These are phyloP conservation scores for Pangasius mekongensis DNA, from an alignment of 2,797 vertebrate species.

Conservation along the genomic window DNA sequence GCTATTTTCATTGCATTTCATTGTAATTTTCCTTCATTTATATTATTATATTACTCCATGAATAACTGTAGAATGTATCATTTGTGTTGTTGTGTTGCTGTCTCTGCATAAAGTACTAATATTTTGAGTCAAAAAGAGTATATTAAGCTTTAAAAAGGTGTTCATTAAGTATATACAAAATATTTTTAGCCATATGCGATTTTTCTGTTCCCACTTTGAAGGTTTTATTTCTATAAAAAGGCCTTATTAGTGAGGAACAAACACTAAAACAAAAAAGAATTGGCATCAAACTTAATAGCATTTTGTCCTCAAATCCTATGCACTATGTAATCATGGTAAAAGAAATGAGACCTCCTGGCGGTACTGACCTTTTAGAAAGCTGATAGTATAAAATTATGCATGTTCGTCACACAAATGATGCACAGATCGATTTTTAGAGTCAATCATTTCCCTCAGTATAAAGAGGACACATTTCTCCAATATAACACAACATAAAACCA, in stretches of 20 bases:
- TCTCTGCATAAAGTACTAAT: neutral
- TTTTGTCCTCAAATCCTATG: neutral
- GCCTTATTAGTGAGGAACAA: neutral
- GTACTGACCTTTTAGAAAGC: neutral
- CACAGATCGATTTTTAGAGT: slow-evolving; percentile 3
- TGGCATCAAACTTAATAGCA: neutral
- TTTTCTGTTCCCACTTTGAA: neutral
- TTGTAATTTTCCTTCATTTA: neutral
- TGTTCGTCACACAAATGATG: neutral
- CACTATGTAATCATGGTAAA: neutral
- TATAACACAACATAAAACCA: neutral
- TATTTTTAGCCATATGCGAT: neutral
- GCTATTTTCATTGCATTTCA: neutral
- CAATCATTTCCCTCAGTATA: neutral
- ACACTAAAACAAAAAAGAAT: too few relatives aligned
- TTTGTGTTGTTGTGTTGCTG: neutral
- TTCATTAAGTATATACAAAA: neutral
- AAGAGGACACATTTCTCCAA: neutral
- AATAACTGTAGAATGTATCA: neutral
- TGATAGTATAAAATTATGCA: slow-evolving; percentile 12
- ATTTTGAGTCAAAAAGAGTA: neutral
- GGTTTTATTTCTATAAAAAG: neutral
- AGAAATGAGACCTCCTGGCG: neutral
- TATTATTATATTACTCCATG: neutral
- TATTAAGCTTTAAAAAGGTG: neutral